Evolutionary conservation across 2,888 invertebrate genomes (phyloP).

Genomic region (Fragum sueziense): DNA sequence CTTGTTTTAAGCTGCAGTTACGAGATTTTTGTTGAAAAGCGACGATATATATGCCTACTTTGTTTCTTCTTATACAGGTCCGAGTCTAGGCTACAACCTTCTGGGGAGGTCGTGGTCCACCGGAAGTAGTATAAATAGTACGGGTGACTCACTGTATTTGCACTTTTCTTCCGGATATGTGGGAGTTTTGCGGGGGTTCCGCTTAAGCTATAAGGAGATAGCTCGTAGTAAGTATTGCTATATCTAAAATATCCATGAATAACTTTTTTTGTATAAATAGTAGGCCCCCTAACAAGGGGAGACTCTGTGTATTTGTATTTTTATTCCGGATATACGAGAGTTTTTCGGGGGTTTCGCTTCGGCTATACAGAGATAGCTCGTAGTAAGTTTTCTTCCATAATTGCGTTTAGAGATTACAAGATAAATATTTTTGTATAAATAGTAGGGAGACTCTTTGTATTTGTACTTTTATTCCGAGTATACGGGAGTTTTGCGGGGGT

Average conservation of each 20-base stretch:
- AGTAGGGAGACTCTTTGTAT: slow-evolving; percentile 10
- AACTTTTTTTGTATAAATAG: no score
- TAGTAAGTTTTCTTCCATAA: slow-evolving; percentile 23
- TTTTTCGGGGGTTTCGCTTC: slow-evolving; percentile 22
- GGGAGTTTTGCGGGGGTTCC: slow-evolving; percentile 25
- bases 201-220: background rate
- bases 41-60: no score
- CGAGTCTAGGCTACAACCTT: background rate
- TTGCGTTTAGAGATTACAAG: no score
- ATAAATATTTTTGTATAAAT: no score
- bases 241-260: no score
- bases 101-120: slow-evolving; percentile 15
- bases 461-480: slow-evolving; percentile 7
- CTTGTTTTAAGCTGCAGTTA: no score
- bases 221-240: slow-evolving; percentile 19
- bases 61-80: no score
- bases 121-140: background rate
- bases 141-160: slow-evolving; percentile 8
- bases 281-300: no score
- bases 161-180: slow-evolving; percentile 1
- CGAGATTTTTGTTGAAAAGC: no score
- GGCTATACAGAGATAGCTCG: background rate
- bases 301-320: slow-evolving; percentile 4
- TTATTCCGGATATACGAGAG: background rate
- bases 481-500: slow-evolving; percentile 21